phyloP scores from a whole-genome alignment of 2,113 vertebrate species.

The Morone saxatilis region DNA sequence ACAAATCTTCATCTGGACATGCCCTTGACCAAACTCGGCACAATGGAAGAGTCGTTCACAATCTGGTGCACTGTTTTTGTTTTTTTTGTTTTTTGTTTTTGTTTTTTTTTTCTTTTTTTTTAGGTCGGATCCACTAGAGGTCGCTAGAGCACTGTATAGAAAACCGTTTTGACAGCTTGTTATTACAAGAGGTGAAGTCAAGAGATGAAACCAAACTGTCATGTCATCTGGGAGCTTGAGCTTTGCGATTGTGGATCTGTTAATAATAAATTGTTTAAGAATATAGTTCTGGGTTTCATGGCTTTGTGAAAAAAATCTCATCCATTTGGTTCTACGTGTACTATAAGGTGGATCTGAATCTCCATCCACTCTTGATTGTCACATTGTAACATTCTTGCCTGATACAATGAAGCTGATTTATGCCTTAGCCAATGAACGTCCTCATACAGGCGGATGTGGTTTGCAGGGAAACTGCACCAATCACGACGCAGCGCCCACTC shows the following conservation, averaged over 20 bases:
- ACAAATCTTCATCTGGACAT: conserved; percentile 50
- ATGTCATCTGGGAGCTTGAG: conserved; percentile 73
- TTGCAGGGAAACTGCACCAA: conserved; percentile 58
- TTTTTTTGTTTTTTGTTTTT: neutral
- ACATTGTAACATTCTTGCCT: conserved; percentile 9
- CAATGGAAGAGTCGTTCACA: conserved; percentile 61
- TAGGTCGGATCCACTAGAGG: conserved; percentile 79
- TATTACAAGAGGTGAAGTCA: conserved; percentile 58
- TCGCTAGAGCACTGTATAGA: conserved; percentile 76
- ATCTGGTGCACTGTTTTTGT: conserved; percentile 72
- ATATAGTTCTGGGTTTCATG: conserved; percentile 64
- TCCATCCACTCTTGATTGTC: conserved; percentile 14
- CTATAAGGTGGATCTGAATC: conserved; percentile 1
- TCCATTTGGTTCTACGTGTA: neutral
- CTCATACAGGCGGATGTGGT: conserved; percentile 58
- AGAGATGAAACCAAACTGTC: conserved; percentile 73
- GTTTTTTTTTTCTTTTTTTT: conserved; percentile 46
- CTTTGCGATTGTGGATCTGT: conserved; percentile 79
- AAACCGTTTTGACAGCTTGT: conserved; percentile 69
- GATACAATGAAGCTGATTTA: conserved; percentile 33
- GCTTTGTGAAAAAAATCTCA: conserved; percentile 44
- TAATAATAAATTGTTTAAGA: conserved; percentile 84
- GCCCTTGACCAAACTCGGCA: conserved; percentile 58
- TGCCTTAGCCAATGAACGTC: conserved; percentile 59
- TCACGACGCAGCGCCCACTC: conserved; percentile 20